These are phyloP conservation scores for Rhinella marina DNA, from an alignment of 2,797 vertebrate genomes.

Conservation along the genomic window DNA sequence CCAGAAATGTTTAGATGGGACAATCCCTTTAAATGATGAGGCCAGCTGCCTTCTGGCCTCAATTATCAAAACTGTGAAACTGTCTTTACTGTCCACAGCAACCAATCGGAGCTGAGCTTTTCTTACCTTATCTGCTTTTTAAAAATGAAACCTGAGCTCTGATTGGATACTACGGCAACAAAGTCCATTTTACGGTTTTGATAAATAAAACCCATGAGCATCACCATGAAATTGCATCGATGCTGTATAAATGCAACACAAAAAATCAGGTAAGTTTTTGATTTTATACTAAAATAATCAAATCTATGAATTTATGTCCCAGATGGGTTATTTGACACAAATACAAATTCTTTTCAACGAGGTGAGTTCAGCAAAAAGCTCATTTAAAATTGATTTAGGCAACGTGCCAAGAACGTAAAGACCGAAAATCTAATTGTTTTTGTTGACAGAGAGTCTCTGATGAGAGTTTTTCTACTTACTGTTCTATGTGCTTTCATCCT, in stretches of 20 bases:
- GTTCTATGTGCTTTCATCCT: conserved; percentile 11
- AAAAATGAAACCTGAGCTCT: no score
- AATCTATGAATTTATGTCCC: background rate
- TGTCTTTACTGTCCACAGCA: no score
- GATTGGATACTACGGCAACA: no score
- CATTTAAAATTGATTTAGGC: conserved; percentile 31
- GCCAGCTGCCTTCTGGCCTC: no score
- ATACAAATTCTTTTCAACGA: conserved; percentile 10
- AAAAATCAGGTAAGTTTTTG: background rate
- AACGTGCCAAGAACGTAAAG: background rate
- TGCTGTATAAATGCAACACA: background rate
- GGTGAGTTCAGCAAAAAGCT: conserved; percentile 17
- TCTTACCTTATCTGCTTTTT: no score
- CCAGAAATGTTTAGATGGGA: no score
- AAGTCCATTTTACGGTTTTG: no score
- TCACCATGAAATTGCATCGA: no score
- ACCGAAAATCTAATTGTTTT: background rate
- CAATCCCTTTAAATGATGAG: no score
- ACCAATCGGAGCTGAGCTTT: no score
- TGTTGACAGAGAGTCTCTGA: conserved; percentile 28
- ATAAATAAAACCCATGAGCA: no score
- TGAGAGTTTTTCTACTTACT: conserved; percentile 9
- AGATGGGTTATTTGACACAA: background rate
- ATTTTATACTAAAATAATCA: background rate
- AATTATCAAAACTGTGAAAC: no score